These are phyloP conservation scores for Baccha elongata DNA, from an alignment of 2,888 invertebrate genomes.

Conservation along the genomic window DNA sequence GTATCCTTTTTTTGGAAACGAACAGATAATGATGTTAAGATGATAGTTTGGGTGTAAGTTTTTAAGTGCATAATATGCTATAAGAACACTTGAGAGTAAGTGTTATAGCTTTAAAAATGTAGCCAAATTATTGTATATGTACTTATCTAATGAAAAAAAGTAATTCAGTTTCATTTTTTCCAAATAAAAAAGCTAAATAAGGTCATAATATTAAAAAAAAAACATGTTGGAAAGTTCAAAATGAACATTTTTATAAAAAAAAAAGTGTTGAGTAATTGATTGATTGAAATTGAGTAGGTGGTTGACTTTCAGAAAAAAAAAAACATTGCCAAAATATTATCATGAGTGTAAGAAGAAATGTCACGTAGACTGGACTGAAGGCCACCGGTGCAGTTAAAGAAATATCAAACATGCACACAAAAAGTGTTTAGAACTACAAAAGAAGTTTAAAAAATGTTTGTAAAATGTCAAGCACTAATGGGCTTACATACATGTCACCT, in stretches of 20 bases:
- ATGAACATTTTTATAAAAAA: too few relatives aligned
- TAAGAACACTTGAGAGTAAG: slow-evolving; percentile 50
- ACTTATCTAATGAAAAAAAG: slow-evolving; percentile 42
- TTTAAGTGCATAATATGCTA: slow-evolving; percentile 68
- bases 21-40: slow-evolving; percentile 62
- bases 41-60: slow-evolving; percentile 49
- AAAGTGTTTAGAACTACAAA: too few relatives aligned
- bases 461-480: too few relatives aligned
- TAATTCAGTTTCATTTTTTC: slow-evolving; percentile 20
- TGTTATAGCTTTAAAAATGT: slow-evolving; percentile 60
- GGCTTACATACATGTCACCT: too few relatives aligned
- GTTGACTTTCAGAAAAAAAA: not conserved
- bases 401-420: too few relatives aligned
- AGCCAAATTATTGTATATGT: slow-evolving; percentile 50
- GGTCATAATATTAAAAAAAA: not conserved
- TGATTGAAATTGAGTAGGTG: slow-evolving; percentile 8
- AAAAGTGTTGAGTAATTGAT: not conserved
- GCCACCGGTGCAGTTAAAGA: too few relatives aligned
- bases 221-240: not conserved
- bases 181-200: not conserved
- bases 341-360: too few relatives aligned
- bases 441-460: too few relatives aligned
- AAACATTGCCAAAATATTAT: not conserved
- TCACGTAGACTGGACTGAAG: too few relatives aligned
- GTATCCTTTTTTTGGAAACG: slow-evolving; percentile 24